Evolutionary conservation across 2,797 vertebrate species (phyloP).

Genomic region (Dallia pectoralis): DNA sequence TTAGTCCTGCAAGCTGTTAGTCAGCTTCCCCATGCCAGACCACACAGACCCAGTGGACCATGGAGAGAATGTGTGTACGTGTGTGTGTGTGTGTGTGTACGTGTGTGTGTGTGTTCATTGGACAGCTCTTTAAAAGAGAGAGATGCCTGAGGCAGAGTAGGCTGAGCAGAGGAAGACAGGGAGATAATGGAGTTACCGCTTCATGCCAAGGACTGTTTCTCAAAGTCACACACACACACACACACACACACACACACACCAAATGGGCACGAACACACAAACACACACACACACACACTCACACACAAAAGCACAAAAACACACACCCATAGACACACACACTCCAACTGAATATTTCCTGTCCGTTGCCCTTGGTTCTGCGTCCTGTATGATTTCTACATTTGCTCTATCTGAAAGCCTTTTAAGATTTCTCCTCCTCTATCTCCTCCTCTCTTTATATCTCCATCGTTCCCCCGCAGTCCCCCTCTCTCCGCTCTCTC

Average conservation of each 20-base stretch:
- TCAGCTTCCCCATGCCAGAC: slow-evolving; percentile 88
- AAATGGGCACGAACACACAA: neutral
- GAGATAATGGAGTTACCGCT: slow-evolving; percentile 73
- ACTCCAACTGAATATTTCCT: slow-evolving; percentile 20
- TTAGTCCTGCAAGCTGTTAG: slow-evolving; percentile 98
- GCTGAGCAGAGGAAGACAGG: slow-evolving; percentile 82
- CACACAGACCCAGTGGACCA: slow-evolving; percentile 87
- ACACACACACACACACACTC: neutral
- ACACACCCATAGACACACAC: neutral
- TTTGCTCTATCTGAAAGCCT: slow-evolving; percentile 16
- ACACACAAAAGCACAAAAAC: neutral
- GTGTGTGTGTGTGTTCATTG: slow-evolving; percentile 63
- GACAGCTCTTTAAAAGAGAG: slow-evolving; percentile 93
- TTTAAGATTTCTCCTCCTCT: neutral
- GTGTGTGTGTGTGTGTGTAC: slow-evolving; percentile 55
- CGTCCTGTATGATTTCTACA: slow-evolving; percentile 55
- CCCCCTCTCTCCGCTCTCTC: neutral
- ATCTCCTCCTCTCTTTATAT: neutral
- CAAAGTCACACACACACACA: slow-evolving; percentile 71
- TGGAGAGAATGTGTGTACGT: slow-evolving; percentile 32
- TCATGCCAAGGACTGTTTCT: slow-evolving; percentile 79
- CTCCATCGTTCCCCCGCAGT: neutral
- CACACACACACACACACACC: neutral
- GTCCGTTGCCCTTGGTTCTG: slow-evolving; percentile 58
- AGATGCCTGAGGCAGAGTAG: slow-evolving; percentile 89